A percentile compares a stretch with the other conserved stretches of the same genome.
Evolutionary conservation across 2,888 invertebrate species (phyloP).

Genomic region (Lampropteryx suffumata): DNA sequence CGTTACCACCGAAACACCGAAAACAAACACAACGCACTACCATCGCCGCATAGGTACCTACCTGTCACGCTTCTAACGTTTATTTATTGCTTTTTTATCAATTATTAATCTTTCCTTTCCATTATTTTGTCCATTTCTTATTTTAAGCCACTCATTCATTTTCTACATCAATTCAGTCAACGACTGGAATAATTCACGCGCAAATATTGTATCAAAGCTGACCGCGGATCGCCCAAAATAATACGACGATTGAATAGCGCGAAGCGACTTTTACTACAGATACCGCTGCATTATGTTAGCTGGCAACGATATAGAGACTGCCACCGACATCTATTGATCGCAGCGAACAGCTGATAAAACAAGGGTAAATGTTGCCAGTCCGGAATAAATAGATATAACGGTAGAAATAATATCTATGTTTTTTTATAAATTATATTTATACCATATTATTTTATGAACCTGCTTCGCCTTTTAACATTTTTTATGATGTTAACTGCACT

Average conservation of each 20-base stretch:
- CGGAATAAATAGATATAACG: neutral
- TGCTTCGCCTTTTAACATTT: slow-evolving; percentile 10
- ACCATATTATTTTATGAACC: too few relatives aligned
- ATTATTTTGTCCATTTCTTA: slow-evolving; percentile 46
- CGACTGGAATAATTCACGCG: slow-evolving; percentile 46
- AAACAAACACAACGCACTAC: slow-evolving; percentile 74
- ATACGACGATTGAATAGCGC: slow-evolving; percentile 57
- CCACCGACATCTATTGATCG: slow-evolving; percentile 82
- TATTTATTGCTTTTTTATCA: slow-evolving; percentile 39
- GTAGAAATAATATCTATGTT: too few relatives aligned
- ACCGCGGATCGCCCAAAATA: slow-evolving; percentile 63
- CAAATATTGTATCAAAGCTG: slow-evolving; percentile 56
- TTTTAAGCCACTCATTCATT: slow-evolving; percentile 51
- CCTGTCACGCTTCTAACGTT: slow-evolving; percentile 53
- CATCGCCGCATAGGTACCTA: slow-evolving; percentile 47
- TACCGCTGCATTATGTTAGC: slow-evolving; percentile 58
- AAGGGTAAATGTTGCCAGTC: slow-evolving; percentile 53
- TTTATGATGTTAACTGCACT: too few relatives aligned
- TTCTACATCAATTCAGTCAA: slow-evolving; percentile 61
- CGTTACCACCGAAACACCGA: slow-evolving; percentile 77
- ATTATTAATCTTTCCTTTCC: slow-evolving; percentile 17
- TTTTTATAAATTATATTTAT: too few relatives aligned
- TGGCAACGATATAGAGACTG: slow-evolving; percentile 75
- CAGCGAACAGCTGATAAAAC: slow-evolving; percentile 62
- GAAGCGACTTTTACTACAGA: slow-evolving; percentile 72